Evolutionary conservation across 2,113 vertebrate species (phyloP), one percentile per base, ranked within the genome.

Genomic region (Taxidea taxus): DNA sequence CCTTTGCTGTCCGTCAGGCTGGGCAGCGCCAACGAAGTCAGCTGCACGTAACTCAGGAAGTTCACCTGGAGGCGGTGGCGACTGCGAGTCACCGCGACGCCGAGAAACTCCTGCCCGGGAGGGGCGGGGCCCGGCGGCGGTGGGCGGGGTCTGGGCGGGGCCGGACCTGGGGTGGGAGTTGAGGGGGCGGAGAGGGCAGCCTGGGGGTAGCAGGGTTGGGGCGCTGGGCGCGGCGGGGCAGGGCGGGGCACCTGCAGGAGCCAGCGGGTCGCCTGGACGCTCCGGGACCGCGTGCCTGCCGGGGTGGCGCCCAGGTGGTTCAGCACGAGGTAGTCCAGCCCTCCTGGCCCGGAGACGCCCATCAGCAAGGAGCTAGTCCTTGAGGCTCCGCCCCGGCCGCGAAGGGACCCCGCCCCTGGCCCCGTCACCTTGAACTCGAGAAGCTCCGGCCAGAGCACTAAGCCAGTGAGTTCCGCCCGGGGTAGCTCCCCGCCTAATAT

Each of bases 11-110:
- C 90, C 34, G 99, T 99, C 78, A 99, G 98, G 14, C 97, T 95
- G 39, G 99, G 98, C 83, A 99, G 97, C 87, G 99, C 99, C 96
- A 96, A 98, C 60, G 98, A 98, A 14, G 99, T 98, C 87, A 99
- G 99, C 56, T 99, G 98, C 77, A 99, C 95, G 2, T 99, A 99
- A 96, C 99, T 99, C 85, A 99, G 98, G 96, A 99, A 99, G 98
- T 99, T 99, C 49, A 99, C 99, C 99, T 99, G 97, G 21, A 96
- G 97, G 27, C 49, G 92, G 27, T 51, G 92, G 92, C 25, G 54
- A 4, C 34, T 0, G 3, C 5, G 6, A 44, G 85, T 94, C 47
- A 92, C 29, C 27, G 7, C 15, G 20, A 23, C 31, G 3, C 47
- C 62, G 72, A 62, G 15, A 27, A 34, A 58, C 31, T n/a, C 31